Evolutionary conservation across 1,140 invertebrate species (phyloP).

Genomic region (Drosophila melanogaster): DNA sequence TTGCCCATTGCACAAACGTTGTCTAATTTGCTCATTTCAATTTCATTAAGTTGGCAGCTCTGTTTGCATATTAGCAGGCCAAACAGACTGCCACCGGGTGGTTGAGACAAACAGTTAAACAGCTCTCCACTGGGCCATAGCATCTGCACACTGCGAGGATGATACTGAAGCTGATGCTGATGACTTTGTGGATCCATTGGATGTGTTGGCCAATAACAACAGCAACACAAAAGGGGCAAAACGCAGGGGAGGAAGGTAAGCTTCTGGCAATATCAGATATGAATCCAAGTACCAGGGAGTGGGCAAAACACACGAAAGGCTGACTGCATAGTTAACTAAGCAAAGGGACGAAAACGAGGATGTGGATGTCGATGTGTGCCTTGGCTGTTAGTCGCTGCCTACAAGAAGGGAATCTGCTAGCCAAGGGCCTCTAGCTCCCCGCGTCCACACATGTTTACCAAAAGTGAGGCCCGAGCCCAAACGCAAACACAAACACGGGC

Average conservation of each 20-base stretch:
- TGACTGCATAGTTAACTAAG: constrained; percentile 63
- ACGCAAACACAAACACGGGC: constrained; percentile 50
- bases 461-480: constrained; percentile 28
- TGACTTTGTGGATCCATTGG: constrained; percentile 47
- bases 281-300: constrained; percentile 27
- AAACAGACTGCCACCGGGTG: constrained; percentile 59
- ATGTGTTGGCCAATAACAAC: constrained; percentile 59
- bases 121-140: constrained; percentile 62
- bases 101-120: constrained; percentile 63
- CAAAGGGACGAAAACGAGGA: constrained; percentile 42
- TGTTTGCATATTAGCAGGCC: constrained; percentile 79
- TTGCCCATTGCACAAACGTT: constrained; percentile 54
- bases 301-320: constrained; percentile 57
- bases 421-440: constrained; percentile 31
- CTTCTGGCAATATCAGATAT: constrained; percentile 59
- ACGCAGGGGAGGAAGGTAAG: constrained; percentile 32
- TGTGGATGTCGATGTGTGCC: constrained; percentile 12
- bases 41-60: constrained; percentile 78
- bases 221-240: constrained; percentile 33
- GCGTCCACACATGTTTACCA: constrained; percentile 7
- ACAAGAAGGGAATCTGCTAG: constrained; percentile 46
- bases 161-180: constrained; percentile 30
- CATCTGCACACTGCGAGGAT: constrained; percentile 31
- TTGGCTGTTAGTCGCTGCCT: constrained; percentile 33
- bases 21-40: constrained; percentile 81